Base-by-base conservation (phyloP, 30 jellyfish, hydroid and myxozoan genomes). In the Turritopsis dohrnii region DNA sequence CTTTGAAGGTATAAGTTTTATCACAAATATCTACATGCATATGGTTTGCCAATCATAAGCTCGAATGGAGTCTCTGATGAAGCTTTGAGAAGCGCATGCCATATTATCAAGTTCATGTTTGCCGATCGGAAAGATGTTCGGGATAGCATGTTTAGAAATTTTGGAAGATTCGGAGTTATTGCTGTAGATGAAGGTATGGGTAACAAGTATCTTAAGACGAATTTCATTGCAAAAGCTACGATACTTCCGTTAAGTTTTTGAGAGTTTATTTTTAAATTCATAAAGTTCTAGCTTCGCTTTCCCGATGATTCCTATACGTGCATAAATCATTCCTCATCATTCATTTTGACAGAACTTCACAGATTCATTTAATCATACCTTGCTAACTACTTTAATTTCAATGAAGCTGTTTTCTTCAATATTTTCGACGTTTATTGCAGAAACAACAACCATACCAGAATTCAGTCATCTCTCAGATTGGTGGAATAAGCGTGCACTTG, bases 401-500 rank as follows among this genome's bases (percentile, higher is more conserved):
- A n/a, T n/a, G n/a, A n/a, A n/a, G n/a, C n/a, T n/a, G n/a, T n/a
- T n/a, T n/a, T n/a, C n/a, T n/a, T n/a, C n/a, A n/a, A n/a, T n/a
- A n/a, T n/a, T n/a, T n/a, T n/a, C n/a, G n/a, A n/a, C n/a, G n/a
- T n/a, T n/a, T 66, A 21, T 22, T 60, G 26, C 66, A 86, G 92
- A 90, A 4, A 89, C 85, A 65, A 79, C 92, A n/a, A 75, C 89
- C 65, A 85, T 90, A 53, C 97, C 97, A 69, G 97, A 90, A 41
- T 92, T 84, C 80, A 85, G 97, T 80, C 88, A 81, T 83, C 82
- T 90, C 66, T 95, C 97, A 8, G 31, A 84, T 9, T 90, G 94
- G 92, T 90, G 90, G 89, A 88, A 90, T 75, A 91, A 79, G 66
- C 90, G 97, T 21, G 97, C 97, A 75, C 88, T 95, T 54, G 97